These are phyloP conservation scores for Nasonovia ribisnigri DNA, from an alignment of 2,888 invertebrate genomes.

Conservation along the genomic window DNA sequence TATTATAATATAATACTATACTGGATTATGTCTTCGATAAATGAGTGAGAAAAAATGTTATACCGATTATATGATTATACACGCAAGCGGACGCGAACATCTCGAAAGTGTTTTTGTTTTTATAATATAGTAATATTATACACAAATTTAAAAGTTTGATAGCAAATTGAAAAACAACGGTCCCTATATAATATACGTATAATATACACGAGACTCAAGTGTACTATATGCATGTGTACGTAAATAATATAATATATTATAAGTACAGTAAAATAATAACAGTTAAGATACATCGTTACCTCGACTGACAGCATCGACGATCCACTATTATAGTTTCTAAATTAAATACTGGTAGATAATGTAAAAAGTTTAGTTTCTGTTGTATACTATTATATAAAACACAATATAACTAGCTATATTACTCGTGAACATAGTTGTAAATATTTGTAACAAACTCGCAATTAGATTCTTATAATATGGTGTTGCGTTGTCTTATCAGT, in stretches of 20 bases:
- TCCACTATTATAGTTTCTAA: not conserved
- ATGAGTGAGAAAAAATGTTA: not conserved
- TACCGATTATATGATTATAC: not conserved
- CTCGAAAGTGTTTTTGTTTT: not conserved
- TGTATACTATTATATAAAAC: not conserved
- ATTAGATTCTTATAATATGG: not conserved
- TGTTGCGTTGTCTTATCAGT: not conserved
- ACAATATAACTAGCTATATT: not conserved
- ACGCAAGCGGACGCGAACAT: not conserved
- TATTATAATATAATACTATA: not conserved
- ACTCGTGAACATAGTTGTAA: not conserved
- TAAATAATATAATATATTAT: not conserved
- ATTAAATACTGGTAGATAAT: not conserved
- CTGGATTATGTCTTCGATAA: not conserved
- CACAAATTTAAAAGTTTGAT: not conserved
- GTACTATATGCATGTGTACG: not conserved
- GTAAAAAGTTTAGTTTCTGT: not conserved
- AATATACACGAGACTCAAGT: not conserved
- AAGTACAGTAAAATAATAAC: not conserved
- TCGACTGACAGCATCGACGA: not conserved
- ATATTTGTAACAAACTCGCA: not conserved
- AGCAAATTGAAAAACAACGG: not conserved
- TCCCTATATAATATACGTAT: not conserved
- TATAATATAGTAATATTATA: not conserved
- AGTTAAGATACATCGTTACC: not conserved